Evolutionary conservation across 2,113 vertebrate species (phyloP), one percentile per base, ranked within the genome.

Genomic region (Sitta europaea): DNA sequence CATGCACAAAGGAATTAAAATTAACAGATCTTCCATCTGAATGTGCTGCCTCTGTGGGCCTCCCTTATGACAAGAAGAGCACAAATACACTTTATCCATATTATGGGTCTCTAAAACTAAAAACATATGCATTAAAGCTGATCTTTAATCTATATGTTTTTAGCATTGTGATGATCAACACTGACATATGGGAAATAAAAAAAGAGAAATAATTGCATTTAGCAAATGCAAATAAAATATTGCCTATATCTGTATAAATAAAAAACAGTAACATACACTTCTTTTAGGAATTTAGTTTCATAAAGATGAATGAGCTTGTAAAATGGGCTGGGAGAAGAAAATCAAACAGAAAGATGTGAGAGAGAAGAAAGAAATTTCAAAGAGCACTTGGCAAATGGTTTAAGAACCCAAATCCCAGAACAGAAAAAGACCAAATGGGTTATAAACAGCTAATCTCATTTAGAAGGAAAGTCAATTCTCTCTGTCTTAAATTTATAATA

Each of bases 401-500:
- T 92, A 94, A 71, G 47, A 84, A 74, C 24, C 8, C 28, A 95
- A 94, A 86, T 80, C 71, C 50, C 78, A 70, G 33, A 93, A 50
- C 43, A 54, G 63, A 48, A 90, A 86, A 88, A 66, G 63, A 58
- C 29, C 51, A 80, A 76, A 86, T 77, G 73, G 40, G 67, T 90
- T 91, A 88, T 88, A 88, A 93, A 83, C 43, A 86, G 45, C 55
- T 86, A 63, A 91, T 83, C 50, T 83, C 10, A 1, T 92, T 93
- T 83, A 76, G 88, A 94, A 83, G 22, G 38, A 80, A 94, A 95
- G 59, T 62, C 54, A 88, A 5, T 80, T 89, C 51, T 80, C 47
- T 67, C 21, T 42, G 38, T 38, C 27, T 95, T 86, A 92, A 73
- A 93, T 86, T 86, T 93, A 70, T 88, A 86, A 83, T 79, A 86